A percentile compares a stretch with the other conserved stretches of the same genome.
Evolutionary conservation across 2,113 vertebrate genomes (phyloP).

Genomic region (Apteryx mantelli): DNA sequence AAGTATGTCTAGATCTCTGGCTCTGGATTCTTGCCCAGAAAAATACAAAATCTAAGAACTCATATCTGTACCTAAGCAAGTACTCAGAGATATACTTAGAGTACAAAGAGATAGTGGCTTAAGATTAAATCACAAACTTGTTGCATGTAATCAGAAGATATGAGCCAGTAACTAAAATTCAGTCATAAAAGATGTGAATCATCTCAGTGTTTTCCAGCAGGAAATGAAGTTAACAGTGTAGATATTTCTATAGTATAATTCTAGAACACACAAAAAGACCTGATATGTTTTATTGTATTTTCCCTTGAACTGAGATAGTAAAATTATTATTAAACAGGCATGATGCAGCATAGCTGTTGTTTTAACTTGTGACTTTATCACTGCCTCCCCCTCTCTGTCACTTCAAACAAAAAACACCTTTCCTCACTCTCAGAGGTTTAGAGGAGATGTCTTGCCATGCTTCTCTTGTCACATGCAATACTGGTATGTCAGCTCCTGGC

Average conservation of each 20-base stretch:
- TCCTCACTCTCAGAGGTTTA: neutral
- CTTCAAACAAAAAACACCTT: neutral
- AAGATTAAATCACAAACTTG: neutral
- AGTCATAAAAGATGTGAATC: neutral
- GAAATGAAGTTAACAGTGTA: neutral
- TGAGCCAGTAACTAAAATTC: neutral
- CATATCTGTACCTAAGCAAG: neutral
- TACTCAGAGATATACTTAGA: neutral
- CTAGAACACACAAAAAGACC: neutral
- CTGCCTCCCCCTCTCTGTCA: neutral
- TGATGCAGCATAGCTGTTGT: neutral
- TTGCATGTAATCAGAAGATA: neutral
- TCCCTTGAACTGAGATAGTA: neutral
- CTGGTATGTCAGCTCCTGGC: neutral
- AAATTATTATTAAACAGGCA: neutral
- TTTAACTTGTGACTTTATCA: neutral
- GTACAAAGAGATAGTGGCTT: neutral
- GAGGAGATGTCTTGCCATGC: neutral
- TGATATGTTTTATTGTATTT: neutral
- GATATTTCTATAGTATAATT: neutral
- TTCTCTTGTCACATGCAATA: neutral
- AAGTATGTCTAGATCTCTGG: neutral
- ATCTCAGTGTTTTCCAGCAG: neutral
- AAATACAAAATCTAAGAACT: neutral
- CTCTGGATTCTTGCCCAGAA: neutral